Evolutionary conservation across 2,888 invertebrate genomes (phyloP), one percentile per base, ranked within the genome.

Genomic region (Rhodophaea formosa): DNA sequence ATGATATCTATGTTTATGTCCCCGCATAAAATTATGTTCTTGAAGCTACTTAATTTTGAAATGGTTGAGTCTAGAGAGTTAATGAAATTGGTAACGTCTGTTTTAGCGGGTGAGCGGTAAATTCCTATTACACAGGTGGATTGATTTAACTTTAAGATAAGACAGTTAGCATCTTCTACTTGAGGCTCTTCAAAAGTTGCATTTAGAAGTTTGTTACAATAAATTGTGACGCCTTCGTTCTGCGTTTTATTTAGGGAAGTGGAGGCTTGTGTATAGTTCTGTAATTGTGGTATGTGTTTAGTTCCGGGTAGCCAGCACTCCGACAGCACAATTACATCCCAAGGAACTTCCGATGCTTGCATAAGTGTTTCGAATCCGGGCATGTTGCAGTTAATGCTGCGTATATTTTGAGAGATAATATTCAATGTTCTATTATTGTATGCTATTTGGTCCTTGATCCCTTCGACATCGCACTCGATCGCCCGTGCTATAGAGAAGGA

Each of bases 151-250:
- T 59, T 59, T 0, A 59, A 3, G n/a, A 52, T 1, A 0, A 56
- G 16, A 52, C 56, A 59, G 15, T 54, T 57, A 16, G 57, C 57
- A 16, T 56, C 56, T 1, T 12, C 14, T 6, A 51, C 1, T 2
- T 16, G 3, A 1, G 51, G 51, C 30, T 56, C 56, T 14, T 56
- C 51, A 16, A 29, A 10, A 1, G 30, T 43, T 3, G 3, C 30
- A 1, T 49, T 12, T 6, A 56, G 23, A 7, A 0, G 1, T 49
- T 49, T 42, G 23, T 29, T 23, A 43, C 10, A 43, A n/a, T 56
- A 49, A 0, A 56, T 56, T 12, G 42, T 43, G 0, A 56, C 56
- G 5, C 56, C 56, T 30, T 56, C 56, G 14, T 56, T 54, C 8
- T 60, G 60, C n/a, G 47, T 12, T 1, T 23, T n/a, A n/a, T 47